Evolutionary conservation across 53 echinoderm and acorn worm species (phyloP).

Genomic region (Antedon mediterranea): DNA sequence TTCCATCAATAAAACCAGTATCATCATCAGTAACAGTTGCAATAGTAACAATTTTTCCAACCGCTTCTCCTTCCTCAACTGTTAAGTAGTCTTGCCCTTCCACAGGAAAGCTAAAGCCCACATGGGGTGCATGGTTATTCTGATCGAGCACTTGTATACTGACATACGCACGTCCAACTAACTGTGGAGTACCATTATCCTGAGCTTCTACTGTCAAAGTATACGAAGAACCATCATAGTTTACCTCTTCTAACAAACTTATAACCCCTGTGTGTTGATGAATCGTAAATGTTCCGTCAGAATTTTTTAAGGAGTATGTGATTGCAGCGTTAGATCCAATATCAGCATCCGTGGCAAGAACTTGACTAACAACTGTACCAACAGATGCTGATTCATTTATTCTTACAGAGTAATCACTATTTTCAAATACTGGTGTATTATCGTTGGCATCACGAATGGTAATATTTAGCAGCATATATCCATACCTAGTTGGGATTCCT

Average conservation of each 20-base stretch:
- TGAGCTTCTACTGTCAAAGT: conserved; percentile 52
- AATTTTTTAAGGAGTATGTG: conserved; percentile 40
- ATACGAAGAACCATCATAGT: conserved; percentile 25
- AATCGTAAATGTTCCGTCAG: conserved; percentile 14
- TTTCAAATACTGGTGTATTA: conserved; percentile 61
- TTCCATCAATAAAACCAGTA: conserved; percentile 47
- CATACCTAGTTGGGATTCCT: conserved; percentile 38
- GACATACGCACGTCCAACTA: conserved; percentile 49
- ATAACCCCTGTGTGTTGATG: conserved; percentile 54
- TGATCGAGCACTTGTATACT: conserved; percentile 49
- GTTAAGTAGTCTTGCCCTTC: conserved; percentile 20
- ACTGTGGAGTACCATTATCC: conserved; percentile 43
- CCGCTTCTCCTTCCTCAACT: conserved; percentile 38
- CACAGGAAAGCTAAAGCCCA: neutral
- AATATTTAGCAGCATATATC: conserved; percentile 44
- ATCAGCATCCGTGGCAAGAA: conserved; percentile 64
- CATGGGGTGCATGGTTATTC: conserved; percentile 64
- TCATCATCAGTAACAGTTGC: conserved; percentile 57
- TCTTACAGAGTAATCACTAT: conserved; percentile 35
- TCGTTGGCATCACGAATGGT: conserved; percentile 63
- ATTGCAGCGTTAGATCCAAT: conserved; percentile 55
- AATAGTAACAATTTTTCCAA: conserved; percentile 23
- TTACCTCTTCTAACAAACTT: conserved; percentile 26
- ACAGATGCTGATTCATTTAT: conserved; percentile 57
- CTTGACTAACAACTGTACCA: conserved; percentile 43